Conservation (phyloP, 2,888 invertebrate genomes). For the Drosophila maculinotata region DNA sequence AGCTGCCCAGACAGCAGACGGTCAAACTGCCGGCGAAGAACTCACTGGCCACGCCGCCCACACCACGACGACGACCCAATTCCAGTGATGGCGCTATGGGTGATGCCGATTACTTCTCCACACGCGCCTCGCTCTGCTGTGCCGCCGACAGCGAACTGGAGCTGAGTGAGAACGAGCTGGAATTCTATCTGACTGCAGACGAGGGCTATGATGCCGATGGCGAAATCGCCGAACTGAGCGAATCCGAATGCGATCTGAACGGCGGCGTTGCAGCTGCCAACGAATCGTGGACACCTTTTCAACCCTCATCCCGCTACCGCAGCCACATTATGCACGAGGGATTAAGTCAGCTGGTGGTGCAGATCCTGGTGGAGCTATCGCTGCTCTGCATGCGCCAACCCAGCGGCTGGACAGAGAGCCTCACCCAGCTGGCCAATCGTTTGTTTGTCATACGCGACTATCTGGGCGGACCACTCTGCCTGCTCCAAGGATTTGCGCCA, state of each 20-base stretch:
- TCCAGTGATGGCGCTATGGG: constrained; percentile 72
- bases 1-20: constrained; percentile 63
- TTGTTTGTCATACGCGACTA: constrained; percentile 84
- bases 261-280: constrained; percentile 46
- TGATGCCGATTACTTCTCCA: constrained; percentile 83
- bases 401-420: constrained; percentile 81
- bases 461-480: constrained; percentile 83
- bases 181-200: constrained; percentile 83
- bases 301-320: constrained; percentile 83
- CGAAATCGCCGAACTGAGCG: constrained; percentile 83
- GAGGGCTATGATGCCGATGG: constrained; percentile 85
- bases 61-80: constrained; percentile 62
- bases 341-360: constrained; percentile 82
- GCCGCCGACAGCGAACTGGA: constrained; percentile 83
- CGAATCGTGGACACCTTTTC: constrained; percentile 79
- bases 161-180: constrained; percentile 83
- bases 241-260: constrained; percentile 77
- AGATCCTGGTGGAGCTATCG: constrained; percentile 83
- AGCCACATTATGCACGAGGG: constrained; percentile 83
- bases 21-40: constrained; percentile 74
- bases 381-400: constrained; percentile 80
- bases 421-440: constrained; percentile 83
- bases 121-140: constrained; percentile 80
- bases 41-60: constrained; percentile 67
- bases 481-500: constrained; percentile 83